phyloP scores from a whole-genome alignment of 1,140 invertebrate genomes.

The Ruditapes philippinarum region DNA sequence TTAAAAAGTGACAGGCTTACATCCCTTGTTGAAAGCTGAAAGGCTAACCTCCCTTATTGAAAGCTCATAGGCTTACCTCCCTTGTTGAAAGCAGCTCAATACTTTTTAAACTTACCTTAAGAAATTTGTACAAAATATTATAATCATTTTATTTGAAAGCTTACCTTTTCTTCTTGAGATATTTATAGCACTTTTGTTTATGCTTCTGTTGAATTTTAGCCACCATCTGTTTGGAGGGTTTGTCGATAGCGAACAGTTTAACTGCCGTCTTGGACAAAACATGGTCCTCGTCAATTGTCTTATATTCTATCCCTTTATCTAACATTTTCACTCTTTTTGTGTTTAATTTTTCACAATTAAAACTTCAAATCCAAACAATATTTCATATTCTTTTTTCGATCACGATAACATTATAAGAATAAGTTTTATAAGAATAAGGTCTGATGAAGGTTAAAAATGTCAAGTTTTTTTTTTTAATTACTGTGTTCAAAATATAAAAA shows the following conservation, averaged over 20 bases:
- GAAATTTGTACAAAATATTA: no score
- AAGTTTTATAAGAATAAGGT: no score
- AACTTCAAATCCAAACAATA: neutral
- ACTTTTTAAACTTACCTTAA: no score
- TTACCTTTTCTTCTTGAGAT: slow-evolving; percentile 55
- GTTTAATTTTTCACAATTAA: neutral
- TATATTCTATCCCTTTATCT: slow-evolving; percentile 54
- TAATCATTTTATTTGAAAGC: neutral
- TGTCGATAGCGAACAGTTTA: slow-evolving; percentile 56
- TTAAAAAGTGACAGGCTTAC: no score
- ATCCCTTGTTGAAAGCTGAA: no score
- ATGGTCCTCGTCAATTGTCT: neutral
- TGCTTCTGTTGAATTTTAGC: slow-evolving; percentile 38
- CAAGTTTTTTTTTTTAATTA: no score
- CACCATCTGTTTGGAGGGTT: slow-evolving; percentile 41
- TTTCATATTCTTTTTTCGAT: neutral
- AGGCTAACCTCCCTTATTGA: no score
- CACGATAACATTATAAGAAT: no score
- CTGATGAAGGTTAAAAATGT: no score
- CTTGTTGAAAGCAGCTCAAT: no score
- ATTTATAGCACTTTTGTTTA: slow-evolving; percentile 46
- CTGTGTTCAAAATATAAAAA: no score
- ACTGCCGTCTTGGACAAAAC: neutral
- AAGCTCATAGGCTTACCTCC: no score
- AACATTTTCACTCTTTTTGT: slow-evolving; percentile 6